These are phyloP conservation scores for Proteles cristata DNA, from an alignment of 2,113 vertebrate genomes.

Conservation along the genomic window DNA sequence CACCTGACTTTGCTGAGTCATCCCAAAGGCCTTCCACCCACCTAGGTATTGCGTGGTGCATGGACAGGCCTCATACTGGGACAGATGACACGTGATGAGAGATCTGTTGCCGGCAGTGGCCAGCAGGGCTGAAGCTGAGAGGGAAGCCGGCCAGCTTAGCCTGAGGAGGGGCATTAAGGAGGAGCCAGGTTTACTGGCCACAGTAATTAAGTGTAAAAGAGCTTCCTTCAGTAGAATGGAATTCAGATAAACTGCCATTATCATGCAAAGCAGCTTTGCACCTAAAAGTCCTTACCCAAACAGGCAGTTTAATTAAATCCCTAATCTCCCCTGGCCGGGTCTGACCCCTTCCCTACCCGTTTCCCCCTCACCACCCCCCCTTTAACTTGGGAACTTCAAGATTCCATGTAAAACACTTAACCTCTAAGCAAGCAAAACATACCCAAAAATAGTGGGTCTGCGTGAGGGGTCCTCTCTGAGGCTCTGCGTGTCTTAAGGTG, in stretches of 20 bases:
- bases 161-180: not conserved
- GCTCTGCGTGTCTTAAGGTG: not conserved
- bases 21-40: not conserved
- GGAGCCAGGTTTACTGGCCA: conserved; percentile 2
- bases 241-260: conserved; percentile 78
- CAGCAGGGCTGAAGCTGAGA: not conserved
- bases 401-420: conserved; percentile 41
- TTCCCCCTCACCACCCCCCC: not conserved
- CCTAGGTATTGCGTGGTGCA: not conserved
- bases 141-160: not conserved
- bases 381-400: not conserved
- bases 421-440: not conserved
- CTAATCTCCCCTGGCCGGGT: conserved; percentile 69
- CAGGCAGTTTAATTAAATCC: conserved; percentile 76
- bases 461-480: not conserved
- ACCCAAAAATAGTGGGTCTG: not conserved
- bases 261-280: conserved; percentile 76
- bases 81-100: not conserved
- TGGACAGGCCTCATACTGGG: not conserved
- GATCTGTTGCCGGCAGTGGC: not conserved
- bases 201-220: conserved; percentile 72
- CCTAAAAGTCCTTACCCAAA: conserved; percentile 75
- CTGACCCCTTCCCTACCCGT: not conserved
- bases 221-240: conserved; percentile 66
- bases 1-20: not conserved